Conservation (phyloP, 1,140 invertebrate species). For the Leptoteleia sp. region DNA sequence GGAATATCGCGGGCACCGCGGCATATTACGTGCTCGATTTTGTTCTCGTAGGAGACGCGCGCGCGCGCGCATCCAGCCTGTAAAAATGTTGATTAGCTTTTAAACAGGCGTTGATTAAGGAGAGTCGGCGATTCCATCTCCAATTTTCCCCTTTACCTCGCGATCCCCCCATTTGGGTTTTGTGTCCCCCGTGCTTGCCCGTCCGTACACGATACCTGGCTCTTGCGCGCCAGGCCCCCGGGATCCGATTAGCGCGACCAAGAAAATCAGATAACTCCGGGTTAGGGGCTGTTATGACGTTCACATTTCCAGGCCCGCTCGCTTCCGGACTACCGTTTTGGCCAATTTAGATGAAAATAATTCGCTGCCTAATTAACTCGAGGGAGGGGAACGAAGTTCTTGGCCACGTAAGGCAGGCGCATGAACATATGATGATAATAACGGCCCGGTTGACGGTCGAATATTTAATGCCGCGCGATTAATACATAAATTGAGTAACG, state of each 20-base stretch:
- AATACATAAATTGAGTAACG: neutral
- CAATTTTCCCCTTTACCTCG: constrained; percentile 3
- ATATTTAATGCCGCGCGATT: neutral
- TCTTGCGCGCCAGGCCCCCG: no score
- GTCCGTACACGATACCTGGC: constrained; percentile 9
- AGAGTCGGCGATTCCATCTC: constrained; percentile 13
- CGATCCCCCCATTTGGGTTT: no score
- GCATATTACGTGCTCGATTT: constrained; percentile 26
- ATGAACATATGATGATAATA: no score
- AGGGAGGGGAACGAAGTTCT: no score
- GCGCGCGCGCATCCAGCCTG: constrained; percentile 24
- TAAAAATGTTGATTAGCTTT: constrained; percentile 41
- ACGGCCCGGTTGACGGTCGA: no score
- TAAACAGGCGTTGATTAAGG: constrained; percentile 35
- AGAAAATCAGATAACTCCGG: constrained; percentile 42
- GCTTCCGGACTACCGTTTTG: constrained; percentile 21
- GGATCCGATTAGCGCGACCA: constrained; percentile 14
- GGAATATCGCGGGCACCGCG: constrained; percentile 20
- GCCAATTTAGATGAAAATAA: constrained; percentile 25
- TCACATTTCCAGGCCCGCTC: constrained; percentile 9
- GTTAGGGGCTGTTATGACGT: constrained; percentile 24
- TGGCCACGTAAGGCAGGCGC: no score
- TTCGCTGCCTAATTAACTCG: constrained; percentile 22
- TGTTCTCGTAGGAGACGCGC: constrained; percentile 14
- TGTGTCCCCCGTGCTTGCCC: neutral